Evolutionary conservation across 1,140 invertebrate species (phyloP).

Genomic region (Phymorhynchus buccinoides): DNA sequence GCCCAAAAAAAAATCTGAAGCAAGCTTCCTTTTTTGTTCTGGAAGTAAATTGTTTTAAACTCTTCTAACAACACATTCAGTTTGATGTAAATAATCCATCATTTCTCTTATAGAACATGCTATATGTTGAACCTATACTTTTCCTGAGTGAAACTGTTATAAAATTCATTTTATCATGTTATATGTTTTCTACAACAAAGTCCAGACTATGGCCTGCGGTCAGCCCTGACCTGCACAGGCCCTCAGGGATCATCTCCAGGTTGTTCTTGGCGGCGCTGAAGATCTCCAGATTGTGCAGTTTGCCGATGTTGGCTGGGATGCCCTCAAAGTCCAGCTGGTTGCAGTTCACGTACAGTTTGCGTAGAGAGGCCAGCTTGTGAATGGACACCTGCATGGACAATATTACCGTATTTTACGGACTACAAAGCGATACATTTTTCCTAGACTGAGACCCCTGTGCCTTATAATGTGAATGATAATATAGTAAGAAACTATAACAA

Average conservation of each 20-base stretch:
- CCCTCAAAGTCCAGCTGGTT: slow-evolving; percentile 98
- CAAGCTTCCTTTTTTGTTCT: too few species aligned
- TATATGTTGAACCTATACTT: not conserved
- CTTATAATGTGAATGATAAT: too few species aligned
- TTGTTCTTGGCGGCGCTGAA: slow-evolving; percentile 97
- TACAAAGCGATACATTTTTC: too few species aligned
- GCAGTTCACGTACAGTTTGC: slow-evolving; percentile 93
- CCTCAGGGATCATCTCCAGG: slow-evolving; percentile 99
- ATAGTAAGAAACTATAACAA: too few species aligned
- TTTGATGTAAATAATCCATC: not conserved
- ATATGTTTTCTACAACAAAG: not conserved
- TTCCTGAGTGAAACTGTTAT: too few species aligned
- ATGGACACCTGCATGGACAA: slow-evolving; percentile 77
- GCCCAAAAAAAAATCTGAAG: too few species aligned
- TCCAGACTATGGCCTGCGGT: too few species aligned
- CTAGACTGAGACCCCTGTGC: too few species aligned
- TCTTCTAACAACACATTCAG: too few species aligned
- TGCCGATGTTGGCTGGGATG: slow-evolving; percentile 97
- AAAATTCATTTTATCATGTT: too few species aligned
- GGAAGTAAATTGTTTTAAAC: too few species aligned
- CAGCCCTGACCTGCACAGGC: slow-evolving; percentile 86
- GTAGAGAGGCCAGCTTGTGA: slow-evolving; percentile 88
- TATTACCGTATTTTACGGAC: too few species aligned
- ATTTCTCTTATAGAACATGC: not conserved
- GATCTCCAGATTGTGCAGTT: slow-evolving; percentile 92